Evolutionary conservation across 2,113 vertebrate species (phyloP).

Genomic region (Grus americana): DNA sequence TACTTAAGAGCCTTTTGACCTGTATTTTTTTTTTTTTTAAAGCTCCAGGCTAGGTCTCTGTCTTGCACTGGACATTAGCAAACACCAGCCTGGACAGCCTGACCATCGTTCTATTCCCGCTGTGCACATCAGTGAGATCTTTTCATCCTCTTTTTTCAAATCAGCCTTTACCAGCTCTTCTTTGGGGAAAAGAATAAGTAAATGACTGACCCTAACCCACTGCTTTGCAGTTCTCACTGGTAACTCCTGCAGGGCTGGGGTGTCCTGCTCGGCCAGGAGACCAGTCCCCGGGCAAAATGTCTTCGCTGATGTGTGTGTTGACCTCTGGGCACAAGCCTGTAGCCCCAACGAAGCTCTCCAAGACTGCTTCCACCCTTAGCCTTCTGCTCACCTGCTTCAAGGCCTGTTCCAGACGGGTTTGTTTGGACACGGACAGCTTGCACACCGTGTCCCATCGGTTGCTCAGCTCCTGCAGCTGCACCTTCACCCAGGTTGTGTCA

Average conservation of each 20-base stretch:
- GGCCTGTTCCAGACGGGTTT: slow-evolving; percentile 91
- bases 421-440: slow-evolving; percentile 93
- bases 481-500: slow-evolving; percentile 96
- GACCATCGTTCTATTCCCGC: neutral
- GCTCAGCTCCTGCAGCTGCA: slow-evolving; percentile 96
- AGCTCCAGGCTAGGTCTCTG: neutral
- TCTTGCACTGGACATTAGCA: neutral
- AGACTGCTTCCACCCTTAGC: rapidly evolving
- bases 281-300: neutral
- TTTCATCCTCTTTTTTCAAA: neutral
- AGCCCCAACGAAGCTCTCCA: neutral
- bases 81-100: neutral
- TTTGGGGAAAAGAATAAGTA: neutral
- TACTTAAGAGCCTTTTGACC: neutral
- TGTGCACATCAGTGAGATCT: rapidly evolving
- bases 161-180: neutral
- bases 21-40: neutral
- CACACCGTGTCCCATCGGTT: slow-evolving; percentile 97
- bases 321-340: neutral
- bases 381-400: slow-evolving; percentile 87
- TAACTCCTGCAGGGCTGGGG: neutral
- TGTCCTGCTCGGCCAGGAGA: neutral
- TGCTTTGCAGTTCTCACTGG: neutral
- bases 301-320: neutral
- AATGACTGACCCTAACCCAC: neutral